Percentiles rank a stretch among this genome's conserved stretches.
These are phyloP conservation scores for Mobula birostris DNA, from an alignment of 2,113 vertebrate species.

Conservation along the genomic window DNA sequence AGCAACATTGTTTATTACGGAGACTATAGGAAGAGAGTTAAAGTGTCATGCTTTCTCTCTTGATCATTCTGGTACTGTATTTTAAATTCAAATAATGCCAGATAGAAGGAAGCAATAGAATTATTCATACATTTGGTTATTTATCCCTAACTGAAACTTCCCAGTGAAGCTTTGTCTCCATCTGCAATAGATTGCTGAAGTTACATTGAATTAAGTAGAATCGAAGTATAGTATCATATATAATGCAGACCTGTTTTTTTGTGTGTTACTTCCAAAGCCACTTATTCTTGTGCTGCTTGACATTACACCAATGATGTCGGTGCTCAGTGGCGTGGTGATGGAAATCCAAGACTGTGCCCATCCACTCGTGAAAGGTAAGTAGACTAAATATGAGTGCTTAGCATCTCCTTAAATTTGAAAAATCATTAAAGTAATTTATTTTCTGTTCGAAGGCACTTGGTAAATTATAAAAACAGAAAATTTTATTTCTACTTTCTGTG, in stretches of 20 bases:
- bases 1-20: no score
- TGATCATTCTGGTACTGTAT: no score
- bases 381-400: not conserved
- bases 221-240: not conserved
- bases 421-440: not conserved
- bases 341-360: conserved; percentile 94
- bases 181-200: not conserved
- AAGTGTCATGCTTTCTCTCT: no score
- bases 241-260: not conserved
- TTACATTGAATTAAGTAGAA: not conserved
- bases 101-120: not conserved
- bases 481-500: not conserved
- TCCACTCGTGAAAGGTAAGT: conserved; percentile 77
- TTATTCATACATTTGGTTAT: not conserved
- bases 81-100: no score
- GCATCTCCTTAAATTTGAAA: not conserved
- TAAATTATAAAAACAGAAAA: not conserved
- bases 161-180: not conserved
- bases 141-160: not conserved
- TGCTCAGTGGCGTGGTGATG: conserved; percentile 90
- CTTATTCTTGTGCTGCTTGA: conserved; percentile 77
- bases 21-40: no score
- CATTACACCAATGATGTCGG: conserved; percentile 90
- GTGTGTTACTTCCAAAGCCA: conserved; percentile 56
- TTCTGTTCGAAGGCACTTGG: not conserved